Conservation (phyloP, 2,888 invertebrate species). For the Gnatocerus cornutus region DNA sequence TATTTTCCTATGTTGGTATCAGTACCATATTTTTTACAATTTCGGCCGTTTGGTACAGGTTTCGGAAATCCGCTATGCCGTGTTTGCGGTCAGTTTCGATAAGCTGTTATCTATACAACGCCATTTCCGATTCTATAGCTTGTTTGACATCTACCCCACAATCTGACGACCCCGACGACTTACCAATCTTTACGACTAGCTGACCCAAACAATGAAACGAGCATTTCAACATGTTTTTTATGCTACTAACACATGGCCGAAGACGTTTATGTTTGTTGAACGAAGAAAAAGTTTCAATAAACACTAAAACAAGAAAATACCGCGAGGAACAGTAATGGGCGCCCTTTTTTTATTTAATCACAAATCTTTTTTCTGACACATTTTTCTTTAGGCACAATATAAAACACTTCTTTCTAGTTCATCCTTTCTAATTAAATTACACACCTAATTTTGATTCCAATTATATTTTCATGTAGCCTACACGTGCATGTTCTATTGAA, state of each 20-base stretch:
- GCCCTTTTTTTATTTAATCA: no score
- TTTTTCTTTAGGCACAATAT: no score
- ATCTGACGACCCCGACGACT: conserved; percentile 50
- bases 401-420: no score
- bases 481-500: no score
- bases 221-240: conserved; percentile 22
- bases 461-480: no score
- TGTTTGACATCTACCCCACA: conserved; percentile 51
- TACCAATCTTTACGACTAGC: conserved; percentile 48
- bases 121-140: conserved; percentile 51
- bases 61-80: conserved; percentile 50
- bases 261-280: neutral
- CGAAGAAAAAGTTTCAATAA: neutral
- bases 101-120: conserved; percentile 53
- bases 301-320: no score
- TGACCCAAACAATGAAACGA: conserved; percentile 36
- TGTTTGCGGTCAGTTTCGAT: conserved; percentile 52
- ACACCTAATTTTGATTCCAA: no score
- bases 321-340: no score
- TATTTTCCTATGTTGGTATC: conserved; percentile 30
- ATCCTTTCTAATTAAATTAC: no score
- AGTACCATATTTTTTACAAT: conserved; percentile 45
- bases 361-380: no score
- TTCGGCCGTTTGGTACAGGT: conserved; percentile 45
- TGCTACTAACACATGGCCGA: neutral